Conservation (phyloP, 2,888 invertebrate genomes). For the Pegoplata infirma region DNA sequence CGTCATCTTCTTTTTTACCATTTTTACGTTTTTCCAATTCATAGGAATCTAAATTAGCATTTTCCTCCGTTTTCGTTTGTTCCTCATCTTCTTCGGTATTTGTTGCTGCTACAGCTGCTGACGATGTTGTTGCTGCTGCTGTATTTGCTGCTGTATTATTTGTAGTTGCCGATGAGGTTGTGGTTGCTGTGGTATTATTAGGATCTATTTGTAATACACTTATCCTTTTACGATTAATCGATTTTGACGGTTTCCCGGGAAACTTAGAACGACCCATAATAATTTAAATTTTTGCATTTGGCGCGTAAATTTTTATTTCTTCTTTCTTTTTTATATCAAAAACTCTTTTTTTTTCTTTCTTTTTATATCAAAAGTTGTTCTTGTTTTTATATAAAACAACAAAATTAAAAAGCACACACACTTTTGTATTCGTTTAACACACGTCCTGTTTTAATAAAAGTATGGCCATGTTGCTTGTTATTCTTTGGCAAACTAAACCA, state of each 20-base stretch:
- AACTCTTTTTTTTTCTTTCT: constrained; percentile 12
- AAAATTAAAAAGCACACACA: no score
- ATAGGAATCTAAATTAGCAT: constrained; percentile 29
- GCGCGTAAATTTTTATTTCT: no score
- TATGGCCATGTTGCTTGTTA: constrained; percentile 47
- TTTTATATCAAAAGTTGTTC: constrained; percentile 20
- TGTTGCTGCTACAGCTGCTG: constrained; percentile 47
- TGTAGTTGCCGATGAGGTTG: constrained; percentile 57
- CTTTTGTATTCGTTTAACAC: constrained; percentile 5
- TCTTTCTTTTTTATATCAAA: constrained; percentile 23
- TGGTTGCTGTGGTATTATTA: constrained; percentile 65
- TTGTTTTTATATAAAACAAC: constrained; percentile 17
- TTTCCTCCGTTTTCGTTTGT: constrained; percentile 55
- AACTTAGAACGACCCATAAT: constrained; percentile 80
- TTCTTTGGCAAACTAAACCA: constrained; percentile 58
- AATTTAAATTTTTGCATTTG: constrained; percentile 60
- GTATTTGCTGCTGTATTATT: constrained; percentile 43
- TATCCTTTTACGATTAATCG: constrained; percentile 90
- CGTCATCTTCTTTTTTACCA: constrained; percentile 65
- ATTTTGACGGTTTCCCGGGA: constrained; percentile 92
- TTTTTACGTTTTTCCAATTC: constrained; percentile 65
- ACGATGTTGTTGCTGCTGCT: constrained; percentile 28
- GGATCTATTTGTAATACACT: constrained; percentile 82
- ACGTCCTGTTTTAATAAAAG: constrained; percentile 22
- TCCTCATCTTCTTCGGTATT: constrained; percentile 51